These are phyloP conservation scores for Drosophila setosimentum DNA, from an alignment of 2,888 invertebrate genomes.

Conservation along the genomic window DNA sequence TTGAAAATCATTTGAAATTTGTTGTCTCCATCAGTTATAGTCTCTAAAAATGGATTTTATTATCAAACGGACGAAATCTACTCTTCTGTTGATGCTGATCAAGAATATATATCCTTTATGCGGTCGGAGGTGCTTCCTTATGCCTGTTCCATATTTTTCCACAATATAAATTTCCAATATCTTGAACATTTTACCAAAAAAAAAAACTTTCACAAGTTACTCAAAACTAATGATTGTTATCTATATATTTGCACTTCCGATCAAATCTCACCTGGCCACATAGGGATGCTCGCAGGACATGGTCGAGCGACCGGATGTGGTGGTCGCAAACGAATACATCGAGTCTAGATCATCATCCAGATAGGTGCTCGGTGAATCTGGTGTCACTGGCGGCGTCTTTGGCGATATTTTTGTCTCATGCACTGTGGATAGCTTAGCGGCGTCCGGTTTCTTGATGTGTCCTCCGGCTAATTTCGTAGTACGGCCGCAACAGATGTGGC, in stretches of 20 bases:
- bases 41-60: fast-evolving
- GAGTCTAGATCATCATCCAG: constrained; percentile 91
- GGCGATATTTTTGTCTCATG: constrained; percentile 84
- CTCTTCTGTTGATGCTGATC: background rate
- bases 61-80: background rate
- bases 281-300: constrained; percentile 91
- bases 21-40: too few relatives aligned
- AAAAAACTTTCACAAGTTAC: background rate
- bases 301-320: constrained; percentile 90
- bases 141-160: background rate
- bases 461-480: background rate
- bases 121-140: background rate
- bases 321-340: constrained; percentile 91
- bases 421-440: constrained; percentile 70
- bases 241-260: background rate
- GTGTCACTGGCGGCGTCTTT: constrained; percentile 88
- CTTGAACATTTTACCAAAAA: too few relatives aligned
- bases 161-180: too few relatives aligned
- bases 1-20: too few relatives aligned
- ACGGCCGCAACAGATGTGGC: constrained; percentile 48
- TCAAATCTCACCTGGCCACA: constrained; percentile 87
- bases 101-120: background rate
- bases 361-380: constrained; percentile 86
- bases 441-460: constrained; percentile 1
- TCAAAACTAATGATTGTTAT: background rate